Base-by-base conservation (phyloP, 2,113 vertebrate genomes). In the Vireo altiloquus region DNA sequence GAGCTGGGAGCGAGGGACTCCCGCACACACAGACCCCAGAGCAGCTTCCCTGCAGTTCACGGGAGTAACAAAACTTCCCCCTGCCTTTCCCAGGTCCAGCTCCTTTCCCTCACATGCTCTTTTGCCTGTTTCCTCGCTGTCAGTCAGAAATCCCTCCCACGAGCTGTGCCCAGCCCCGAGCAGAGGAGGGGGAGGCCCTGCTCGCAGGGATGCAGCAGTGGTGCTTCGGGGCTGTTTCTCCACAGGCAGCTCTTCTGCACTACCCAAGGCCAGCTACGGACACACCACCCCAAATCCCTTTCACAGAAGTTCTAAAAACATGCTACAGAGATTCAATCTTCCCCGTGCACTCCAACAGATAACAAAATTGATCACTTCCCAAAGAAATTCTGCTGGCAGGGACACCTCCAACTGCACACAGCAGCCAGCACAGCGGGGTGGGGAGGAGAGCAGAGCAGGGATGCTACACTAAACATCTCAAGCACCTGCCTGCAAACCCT, bases 91-190 rank as follows among this genome's bases (percentile, higher is more conserved):
- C 94, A 89, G 91, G 87, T 89, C 96, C 23, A 7, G 91, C 71
- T 87, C 87, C 54, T 53, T 79, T 82, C 66, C 85, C 91, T 95
- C 96, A 93, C 96, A 90, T 90, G 95, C 92, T 95, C 91, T 50
- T 94, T 63, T 63, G 85, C 68, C 90, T 68, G 95, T 81, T 33
- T 60, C 2, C 89, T 61, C 39, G 90, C 82, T 95, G 94, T 95
- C 87, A 92, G 91, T 8, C 95, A 78, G 79, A 95, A 84, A 96
- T 94, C 96, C 96, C 96, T 96, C 96, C 96, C 96, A 94, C 96
- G 91, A 60, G 95, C 88, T 5, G 66, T 64, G 93, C 37, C 94
- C 95, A 28, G 5, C 92, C 91, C 87, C 64, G 18, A 70, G 6
- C 24, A 87, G 93, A 70, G 93, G 90, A 92, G 93, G 94, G 87